Conservation (phyloP, 2,888 invertebrate species). For the Cyclophora punctaria region DNA sequence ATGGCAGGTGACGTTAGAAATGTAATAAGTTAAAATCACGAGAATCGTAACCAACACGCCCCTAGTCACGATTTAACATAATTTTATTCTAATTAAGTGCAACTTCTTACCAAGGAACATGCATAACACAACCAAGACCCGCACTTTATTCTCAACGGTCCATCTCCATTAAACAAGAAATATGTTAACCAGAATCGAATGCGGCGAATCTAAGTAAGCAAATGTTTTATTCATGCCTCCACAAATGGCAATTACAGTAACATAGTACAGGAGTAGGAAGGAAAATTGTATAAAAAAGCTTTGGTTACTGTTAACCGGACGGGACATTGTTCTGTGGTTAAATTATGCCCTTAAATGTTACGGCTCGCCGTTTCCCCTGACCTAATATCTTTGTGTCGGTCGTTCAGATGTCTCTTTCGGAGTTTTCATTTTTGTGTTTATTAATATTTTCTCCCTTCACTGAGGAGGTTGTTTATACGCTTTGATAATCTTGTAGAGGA, state of each 20-base stretch:
- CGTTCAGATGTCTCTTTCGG: slow-evolving; percentile 17
- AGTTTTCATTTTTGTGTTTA: slow-evolving; percentile 23
- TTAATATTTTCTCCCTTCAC: slow-evolving; percentile 20
- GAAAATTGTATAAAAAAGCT: slow-evolving; percentile 3
- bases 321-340: slow-evolving; percentile 41
- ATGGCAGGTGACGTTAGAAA: too few relatives aligned
- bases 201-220: slow-evolving; percentile 51
- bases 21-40: neutral
- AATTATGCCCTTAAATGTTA: slow-evolving; percentile 47
- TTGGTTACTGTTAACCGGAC: slow-evolving; percentile 32
- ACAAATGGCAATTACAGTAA: slow-evolving; percentile 60
- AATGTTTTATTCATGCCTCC: slow-evolving; percentile 60
- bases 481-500: too few relatives aligned
- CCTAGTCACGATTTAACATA: slow-evolving; percentile 2
- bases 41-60: neutral
- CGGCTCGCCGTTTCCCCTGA: slow-evolving; percentile 38
- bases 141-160: slow-evolving; percentile 37
- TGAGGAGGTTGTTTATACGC: slow-evolving; percentile 9
- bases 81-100: slow-evolving; percentile 4
- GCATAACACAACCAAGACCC: slow-evolving; percentile 17
- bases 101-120: slow-evolving; percentile 12
- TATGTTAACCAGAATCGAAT: slow-evolving; percentile 51
- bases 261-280: slow-evolving; percentile 24
- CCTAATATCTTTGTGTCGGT: slow-evolving; percentile 31
- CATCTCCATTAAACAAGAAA: slow-evolving; percentile 47